phyloP scores from a whole-genome alignment of 1,140 invertebrate genomes.

The Drosophila yakuba region DNA sequence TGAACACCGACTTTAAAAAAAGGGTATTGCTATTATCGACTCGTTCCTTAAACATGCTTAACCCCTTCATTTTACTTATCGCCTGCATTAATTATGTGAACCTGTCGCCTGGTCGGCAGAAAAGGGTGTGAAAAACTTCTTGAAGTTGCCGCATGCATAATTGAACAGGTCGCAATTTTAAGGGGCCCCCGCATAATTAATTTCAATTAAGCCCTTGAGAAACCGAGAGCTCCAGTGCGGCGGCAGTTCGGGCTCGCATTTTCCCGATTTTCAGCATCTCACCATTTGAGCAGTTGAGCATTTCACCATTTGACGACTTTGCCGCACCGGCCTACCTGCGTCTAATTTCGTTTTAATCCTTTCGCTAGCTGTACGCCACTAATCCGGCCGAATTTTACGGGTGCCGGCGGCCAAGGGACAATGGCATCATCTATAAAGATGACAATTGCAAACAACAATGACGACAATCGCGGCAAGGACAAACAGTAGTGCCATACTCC shows the following conservation, averaged over 20 bases:
- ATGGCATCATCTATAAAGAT: conserved; percentile 82
- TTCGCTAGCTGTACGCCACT: conserved; percentile 69
- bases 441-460: conserved; percentile 83
- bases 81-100: conserved; percentile 75
- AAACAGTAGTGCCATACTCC: conserved; percentile 70
- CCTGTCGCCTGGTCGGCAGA: conserved; percentile 39
- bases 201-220: conserved; percentile 50
- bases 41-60: neutral
- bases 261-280: neutral
- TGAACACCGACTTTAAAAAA: neutral
- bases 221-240: neutral
- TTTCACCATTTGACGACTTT: conserved; percentile 3
- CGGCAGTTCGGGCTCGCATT: too few species aligned
- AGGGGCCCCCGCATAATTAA: conserved; percentile 64
- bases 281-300: too few species aligned
- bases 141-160: conserved; percentile 42
- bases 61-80: neutral
- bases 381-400: conserved; percentile 81
- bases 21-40: neutral
- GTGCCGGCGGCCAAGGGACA: conserved; percentile 58
- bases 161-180: conserved; percentile 51
- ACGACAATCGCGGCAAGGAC: conserved; percentile 79
- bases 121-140: conserved; percentile 24
- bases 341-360: conserved; percentile 78
- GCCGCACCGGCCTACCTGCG: conserved; percentile 15